Base-by-base conservation (phyloP, 1,140 invertebrate species). In the Drosophila lini region DNA sequence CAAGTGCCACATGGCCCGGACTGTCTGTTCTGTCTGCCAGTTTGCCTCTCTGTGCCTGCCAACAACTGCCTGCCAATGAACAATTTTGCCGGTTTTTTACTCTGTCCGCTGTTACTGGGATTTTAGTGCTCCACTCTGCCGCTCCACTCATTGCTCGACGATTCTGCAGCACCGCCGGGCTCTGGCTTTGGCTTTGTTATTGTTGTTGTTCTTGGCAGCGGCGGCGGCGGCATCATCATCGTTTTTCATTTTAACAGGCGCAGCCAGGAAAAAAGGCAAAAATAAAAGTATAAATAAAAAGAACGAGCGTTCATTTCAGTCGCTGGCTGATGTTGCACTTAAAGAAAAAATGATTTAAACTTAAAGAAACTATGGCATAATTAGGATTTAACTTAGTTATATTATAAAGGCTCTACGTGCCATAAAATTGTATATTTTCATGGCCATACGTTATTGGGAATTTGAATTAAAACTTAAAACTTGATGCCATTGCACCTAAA, bases 241-340 rank as follows among this genome's bases (percentile, higher is more conserved):
- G 77, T 79, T 79, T 79, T 79, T 79, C 77, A 79, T 79, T 79
- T 79, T 79, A 79, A 79, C 77, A 79, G 77, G 76, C 76, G 55
- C 76, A 79, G 68, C 75, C 67, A 78, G 65, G 53, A 78, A 67
- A 74, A 64, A 61, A 53, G 44, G 57, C 47, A 47, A 65, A 58
- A 74, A 53, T 53, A 36, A 41, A 59, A 74, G 60, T 56, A 74
- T 11, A 62, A 65, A 65, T 65, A 47, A 74, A 76, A 77, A 60
- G 36, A 67, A 45, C 19, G 34, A 41, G 59, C 62, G 42, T 75
- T 74, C 73, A 65, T 64, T 64, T 64, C 52, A 67, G 45, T 64
- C 57, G 32, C 38, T 61, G 53, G 59, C 38, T 53, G 73, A 52
- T 48, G 34, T 5, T 57, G 41, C 65, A 69, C 31, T 10, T 60